Percentiles rank a stretch among this genome's conserved stretches.
Conservation (phyloP, 2,113 vertebrate species). For the Tor tambroides region DNA sequence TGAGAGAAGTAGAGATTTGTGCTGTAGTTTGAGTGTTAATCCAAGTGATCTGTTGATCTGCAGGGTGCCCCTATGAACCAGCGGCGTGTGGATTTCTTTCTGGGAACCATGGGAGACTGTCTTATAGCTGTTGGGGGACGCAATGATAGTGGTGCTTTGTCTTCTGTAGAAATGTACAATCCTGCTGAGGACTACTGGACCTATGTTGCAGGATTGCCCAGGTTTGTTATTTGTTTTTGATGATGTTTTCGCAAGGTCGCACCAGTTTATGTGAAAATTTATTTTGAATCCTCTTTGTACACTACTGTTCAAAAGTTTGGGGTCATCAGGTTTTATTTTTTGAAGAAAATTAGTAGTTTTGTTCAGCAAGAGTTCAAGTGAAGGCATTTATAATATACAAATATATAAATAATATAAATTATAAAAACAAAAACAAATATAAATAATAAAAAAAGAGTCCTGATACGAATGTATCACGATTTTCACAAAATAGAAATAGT, state of each 20-base stretch:
- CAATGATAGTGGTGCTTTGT: slow-evolving; percentile 86
- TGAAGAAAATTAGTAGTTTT: not conserved
- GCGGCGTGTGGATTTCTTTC: slow-evolving; percentile 89
- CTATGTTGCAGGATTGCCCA: slow-evolving; percentile 87
- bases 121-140: slow-evolving; percentile 93
- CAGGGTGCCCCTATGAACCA: slow-evolving; percentile 94
- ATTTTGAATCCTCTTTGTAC: not conserved
- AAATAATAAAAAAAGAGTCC: too few species aligned
- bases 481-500: too few species aligned
- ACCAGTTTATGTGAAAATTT: not conserved
- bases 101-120: slow-evolving; percentile 83
- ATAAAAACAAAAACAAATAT: too few species aligned
- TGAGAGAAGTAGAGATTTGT: not conserved
- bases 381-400: too few species aligned
- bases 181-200: slow-evolving; percentile 89
- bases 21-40: not conserved
- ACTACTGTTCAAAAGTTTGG: not conserved
- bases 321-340: not conserved
- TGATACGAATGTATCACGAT: too few species aligned
- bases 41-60: slow-evolving; percentile 23
- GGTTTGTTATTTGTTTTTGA: slow-evolving; percentile 63
- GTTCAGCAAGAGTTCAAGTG: too few species aligned
- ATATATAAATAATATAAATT: too few species aligned
- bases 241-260: not conserved
- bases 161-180: slow-evolving; percentile 89